Base-by-base conservation (phyloP, 2,888 invertebrate genomes). In the Rhogogaster chlorosoma region DNA sequence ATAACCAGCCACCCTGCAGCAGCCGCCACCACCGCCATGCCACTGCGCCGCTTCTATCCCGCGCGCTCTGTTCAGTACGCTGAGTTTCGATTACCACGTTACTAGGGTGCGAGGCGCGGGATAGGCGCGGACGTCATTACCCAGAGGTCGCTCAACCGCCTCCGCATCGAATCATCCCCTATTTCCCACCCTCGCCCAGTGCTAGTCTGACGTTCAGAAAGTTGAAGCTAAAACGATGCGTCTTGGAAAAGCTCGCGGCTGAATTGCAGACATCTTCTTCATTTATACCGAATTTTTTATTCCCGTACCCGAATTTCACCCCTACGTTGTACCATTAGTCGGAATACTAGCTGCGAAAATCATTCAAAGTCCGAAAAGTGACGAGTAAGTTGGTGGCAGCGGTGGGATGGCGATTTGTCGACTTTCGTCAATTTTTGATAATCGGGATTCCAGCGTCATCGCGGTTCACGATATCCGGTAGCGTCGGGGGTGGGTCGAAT, bases 81-180 rank as follows among this genome's bases (percentile, higher is more conserved):
- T 83, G 83, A 83, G 70, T 70, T 83, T 83, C 83, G 83, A 83
- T 83, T 83, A 83, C 83, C 83, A 70, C 83, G 83, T 67, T 83
- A 83, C 67, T 80, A 80, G 80, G 80, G 80, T 80, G 80, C 80
- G 80, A 57, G 80, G 61, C 36, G 80, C 61, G 80, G 80, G 80
- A 80, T 80, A 80, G 80, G 80, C 80, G 80, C 80, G 57, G 80
- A 80, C 80, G 80, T 80, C 80, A 80, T 80, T 80, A 80, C 57
- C 80, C 61, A n/a, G 57, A 80, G 80, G 80, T 80, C 80, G 80
- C 80, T 80, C 80, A 80, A 80, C 80, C 80, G 49, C 61, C 80
- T 38, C 57, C 61, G 61, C 80, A 80, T 80, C 80, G 80, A 80
- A 80, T 80, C 80, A 80, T 80, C 80, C 80, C 61, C 80, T 61